These are phyloP conservation scores for Drosophila lutescens DNA, from an alignment of 2,888 invertebrate genomes.

Conservation along the genomic window DNA sequence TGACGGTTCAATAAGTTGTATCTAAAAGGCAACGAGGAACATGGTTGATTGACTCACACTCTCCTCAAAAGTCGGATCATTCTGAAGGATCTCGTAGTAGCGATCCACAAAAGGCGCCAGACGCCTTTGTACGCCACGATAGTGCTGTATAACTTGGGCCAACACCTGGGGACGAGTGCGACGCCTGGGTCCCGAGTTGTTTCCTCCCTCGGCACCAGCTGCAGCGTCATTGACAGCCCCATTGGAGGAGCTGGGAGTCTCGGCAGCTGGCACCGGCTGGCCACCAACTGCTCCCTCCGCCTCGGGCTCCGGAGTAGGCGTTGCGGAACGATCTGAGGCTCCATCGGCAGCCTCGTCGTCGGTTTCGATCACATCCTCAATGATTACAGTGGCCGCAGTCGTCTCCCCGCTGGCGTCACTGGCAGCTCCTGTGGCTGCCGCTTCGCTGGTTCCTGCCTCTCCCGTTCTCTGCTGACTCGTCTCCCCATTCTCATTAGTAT, in stretches of 20 bases:
- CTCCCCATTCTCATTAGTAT: conserved; percentile 74
- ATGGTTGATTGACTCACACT: conserved; percentile 65
- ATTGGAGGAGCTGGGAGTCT: conserved; percentile 11
- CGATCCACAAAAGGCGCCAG: conserved; percentile 88
- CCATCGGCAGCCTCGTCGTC: conserved; percentile 69
- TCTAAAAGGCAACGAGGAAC: neutral
- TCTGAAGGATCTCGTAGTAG: conserved; percentile 87
- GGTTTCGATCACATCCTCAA: conserved; percentile 74
- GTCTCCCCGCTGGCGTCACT: conserved; percentile 56
- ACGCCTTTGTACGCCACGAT: conserved; percentile 84
- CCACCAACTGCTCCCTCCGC: conserved; percentile 40
- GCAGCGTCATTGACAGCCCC: conserved; percentile 12
- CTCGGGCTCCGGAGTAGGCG: conserved; percentile 45
- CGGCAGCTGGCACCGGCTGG: conserved; percentile 9
- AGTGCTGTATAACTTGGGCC: conserved; percentile 82
- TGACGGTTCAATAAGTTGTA: neutral
- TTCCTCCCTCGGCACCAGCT: conserved; percentile 21
- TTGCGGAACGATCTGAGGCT: conserved; percentile 38
- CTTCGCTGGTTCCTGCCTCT: conserved; percentile 29
- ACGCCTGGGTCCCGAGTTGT: conserved; percentile 55
- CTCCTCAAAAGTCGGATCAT: conserved; percentile 86
- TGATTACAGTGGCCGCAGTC: conserved; percentile 66
- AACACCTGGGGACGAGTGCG: conserved; percentile 83
- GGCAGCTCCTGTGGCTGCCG: conserved; percentile 13
- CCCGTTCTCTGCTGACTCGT: conserved; percentile 33